These are phyloP conservation scores for Trichopria drosophilae DNA, from an alignment of 2,888 invertebrate genomes.

Conservation along the genomic window DNA sequence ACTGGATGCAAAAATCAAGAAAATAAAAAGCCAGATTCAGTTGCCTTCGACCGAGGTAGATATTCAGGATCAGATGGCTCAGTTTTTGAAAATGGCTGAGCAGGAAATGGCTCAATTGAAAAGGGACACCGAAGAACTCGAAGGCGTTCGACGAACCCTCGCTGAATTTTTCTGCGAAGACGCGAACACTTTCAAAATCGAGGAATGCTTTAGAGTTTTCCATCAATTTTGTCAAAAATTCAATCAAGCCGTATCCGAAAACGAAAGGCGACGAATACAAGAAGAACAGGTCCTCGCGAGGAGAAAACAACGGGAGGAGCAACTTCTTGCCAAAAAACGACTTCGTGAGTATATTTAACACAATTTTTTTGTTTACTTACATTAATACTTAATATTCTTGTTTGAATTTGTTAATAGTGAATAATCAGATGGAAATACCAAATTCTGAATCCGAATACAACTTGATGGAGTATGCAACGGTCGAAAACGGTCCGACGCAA, in stretches of 20 bases:
- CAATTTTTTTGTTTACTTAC: neutral
- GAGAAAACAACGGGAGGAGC: slow-evolving; percentile 74
- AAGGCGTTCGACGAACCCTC: slow-evolving; percentile 75
- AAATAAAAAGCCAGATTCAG: slow-evolving; percentile 79
- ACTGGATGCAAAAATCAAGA: slow-evolving; percentile 75
- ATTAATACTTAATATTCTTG: neutral
- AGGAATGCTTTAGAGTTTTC: slow-evolving; percentile 91
- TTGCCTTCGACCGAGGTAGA: slow-evolving; percentile 75
- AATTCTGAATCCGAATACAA: slow-evolving; percentile 75
- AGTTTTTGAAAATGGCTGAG: slow-evolving; percentile 83
- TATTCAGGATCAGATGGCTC: slow-evolving; percentile 84
- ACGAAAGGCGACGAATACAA: slow-evolving; percentile 77
- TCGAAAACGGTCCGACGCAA: slow-evolving; percentile 70
- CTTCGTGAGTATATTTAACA: slow-evolving; percentile 60
- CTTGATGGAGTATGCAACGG: slow-evolving; percentile 75
- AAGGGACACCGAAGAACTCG: slow-evolving; percentile 80
- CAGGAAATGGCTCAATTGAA: slow-evolving; percentile 77
- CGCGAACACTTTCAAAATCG: slow-evolving; percentile 82
- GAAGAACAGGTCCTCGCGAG: slow-evolving; percentile 85
- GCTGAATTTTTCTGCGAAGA: slow-evolving; percentile 96
- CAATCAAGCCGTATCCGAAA: slow-evolving; percentile 81
- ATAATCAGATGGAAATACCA: slow-evolving; percentile 71
- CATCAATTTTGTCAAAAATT: slow-evolving; percentile 87
- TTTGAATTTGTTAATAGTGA: slow-evolving; percentile 58
- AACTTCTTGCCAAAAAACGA: slow-evolving; percentile 66